phyloP scores from a whole-genome alignment of 1,140 invertebrate species.

The Choristoneura fumiferana region DNA sequence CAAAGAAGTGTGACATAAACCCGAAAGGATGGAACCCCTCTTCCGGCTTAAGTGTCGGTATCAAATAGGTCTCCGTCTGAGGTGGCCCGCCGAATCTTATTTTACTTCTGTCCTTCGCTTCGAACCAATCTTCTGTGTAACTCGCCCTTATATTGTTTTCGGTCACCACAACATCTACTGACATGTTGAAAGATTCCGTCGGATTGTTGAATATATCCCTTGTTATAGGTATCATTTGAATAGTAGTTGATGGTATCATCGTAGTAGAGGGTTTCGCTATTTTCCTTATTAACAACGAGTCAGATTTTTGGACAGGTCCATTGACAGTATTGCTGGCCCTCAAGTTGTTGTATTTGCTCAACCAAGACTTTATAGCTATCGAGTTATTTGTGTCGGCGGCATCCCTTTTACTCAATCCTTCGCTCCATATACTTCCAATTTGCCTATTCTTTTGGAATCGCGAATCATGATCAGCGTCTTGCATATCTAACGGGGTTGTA shows the following conservation, averaged over 20 bases:
- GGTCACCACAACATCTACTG: constrained; percentile 43
- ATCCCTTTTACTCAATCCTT: constrained; percentile 42
- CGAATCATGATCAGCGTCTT: constrained; percentile 37
- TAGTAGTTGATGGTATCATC: constrained; percentile 22
- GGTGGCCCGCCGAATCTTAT: constrained; percentile 69
- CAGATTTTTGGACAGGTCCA: constrained; percentile 32
- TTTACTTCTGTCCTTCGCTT: constrained; percentile 57
- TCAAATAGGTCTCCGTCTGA: constrained; percentile 67
- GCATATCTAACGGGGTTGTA: constrained; percentile 34
- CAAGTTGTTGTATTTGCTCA: constrained; percentile 56
- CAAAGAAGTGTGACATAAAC: constrained; percentile 68
- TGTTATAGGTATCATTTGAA: constrained; percentile 59
- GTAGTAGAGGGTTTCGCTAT: constrained; percentile 21
- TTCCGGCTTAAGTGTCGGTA: constrained; percentile 64
- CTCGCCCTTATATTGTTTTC: constrained; percentile 54
- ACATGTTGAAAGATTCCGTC: constrained; percentile 39
- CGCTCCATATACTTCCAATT: constrained; percentile 37
- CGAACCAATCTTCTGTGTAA: constrained; percentile 56
- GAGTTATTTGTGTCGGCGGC: constrained; percentile 39
- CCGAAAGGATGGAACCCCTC: constrained; percentile 65
- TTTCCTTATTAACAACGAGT: constrained; percentile 33
- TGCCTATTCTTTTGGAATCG: constrained; percentile 30
- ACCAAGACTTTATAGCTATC: constrained; percentile 43
- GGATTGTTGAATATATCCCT: constrained; percentile 48
- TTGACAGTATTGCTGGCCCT: constrained; percentile 41